Percentiles rank a stretch among this genome's conserved stretches.
Evolutionary conservation across 2,888 invertebrate species (phyloP).

Genomic region (Eulithis prunata): DNA sequence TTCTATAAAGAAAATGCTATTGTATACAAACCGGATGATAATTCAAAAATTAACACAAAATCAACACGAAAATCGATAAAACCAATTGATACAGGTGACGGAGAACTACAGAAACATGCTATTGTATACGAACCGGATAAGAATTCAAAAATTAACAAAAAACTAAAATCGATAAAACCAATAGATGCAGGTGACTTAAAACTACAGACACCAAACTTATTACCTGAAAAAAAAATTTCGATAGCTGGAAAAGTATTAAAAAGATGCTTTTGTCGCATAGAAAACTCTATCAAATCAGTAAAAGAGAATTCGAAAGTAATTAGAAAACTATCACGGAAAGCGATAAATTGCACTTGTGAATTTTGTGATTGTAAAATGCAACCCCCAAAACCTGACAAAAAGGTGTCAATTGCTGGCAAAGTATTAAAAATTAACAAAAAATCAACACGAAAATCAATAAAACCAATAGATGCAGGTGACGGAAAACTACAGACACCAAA

Average conservation of each 20-base stretch:
- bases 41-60: slow-evolving; percentile 1
- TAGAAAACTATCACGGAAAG: no score
- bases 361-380: slow-evolving; percentile 17
- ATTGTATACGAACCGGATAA: not conserved
- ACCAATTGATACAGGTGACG: not conserved
- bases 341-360: no score
- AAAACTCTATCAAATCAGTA: no score
- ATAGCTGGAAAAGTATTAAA: no score
- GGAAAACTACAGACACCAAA: no score
- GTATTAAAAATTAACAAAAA: slow-evolving; percentile 31
- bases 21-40: not conserved
- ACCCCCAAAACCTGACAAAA: slow-evolving; percentile 38
- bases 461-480: not conserved
- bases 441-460: slow-evolving; percentile 6
- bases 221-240: no score
- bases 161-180: slow-evolving; percentile 9
- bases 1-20: slow-evolving; percentile 42
- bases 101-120: no score
- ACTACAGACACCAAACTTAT: no score
- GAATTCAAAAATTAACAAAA: not conserved
- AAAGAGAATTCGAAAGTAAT: no score
- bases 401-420: slow-evolving; percentile 42
- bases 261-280: no score
- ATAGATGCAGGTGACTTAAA: no score
- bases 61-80: slow-evolving; percentile 10